A percentile compares a stretch with the other conserved stretches of the same genome.
Conservation (phyloP, 2,113 vertebrate genomes). For the Taxidea taxus region DNA sequence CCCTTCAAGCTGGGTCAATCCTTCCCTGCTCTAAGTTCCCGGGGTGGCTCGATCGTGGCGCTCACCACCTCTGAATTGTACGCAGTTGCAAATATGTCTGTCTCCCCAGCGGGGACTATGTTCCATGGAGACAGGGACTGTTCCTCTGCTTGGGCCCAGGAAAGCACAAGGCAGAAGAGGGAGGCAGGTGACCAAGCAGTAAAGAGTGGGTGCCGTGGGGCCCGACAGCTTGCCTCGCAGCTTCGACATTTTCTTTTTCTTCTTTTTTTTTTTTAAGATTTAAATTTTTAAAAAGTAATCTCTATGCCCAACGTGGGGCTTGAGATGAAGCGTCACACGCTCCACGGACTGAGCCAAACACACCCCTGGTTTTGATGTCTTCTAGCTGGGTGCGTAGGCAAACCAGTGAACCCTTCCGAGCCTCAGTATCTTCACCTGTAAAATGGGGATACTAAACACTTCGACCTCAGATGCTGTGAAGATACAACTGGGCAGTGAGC, state of each 20-base stretch:
- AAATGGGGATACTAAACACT: background rate
- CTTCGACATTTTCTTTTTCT: background rate
- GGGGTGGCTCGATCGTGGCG: accelerated
- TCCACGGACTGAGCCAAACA: background rate
- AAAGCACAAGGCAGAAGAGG: background rate
- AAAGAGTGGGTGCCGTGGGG: background rate
- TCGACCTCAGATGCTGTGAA: background rate
- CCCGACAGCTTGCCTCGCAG: background rate
- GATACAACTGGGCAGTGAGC: background rate
- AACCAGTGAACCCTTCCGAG: background rate
- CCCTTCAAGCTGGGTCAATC: background rate
- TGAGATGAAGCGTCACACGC: background rate
- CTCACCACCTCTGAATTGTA: background rate
- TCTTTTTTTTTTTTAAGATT: background rate
- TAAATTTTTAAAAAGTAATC: background rate
- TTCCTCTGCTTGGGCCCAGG: background rate
- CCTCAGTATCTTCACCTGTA: background rate
- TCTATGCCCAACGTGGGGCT: background rate
- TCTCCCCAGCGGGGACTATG: background rate
- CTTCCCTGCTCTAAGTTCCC: background rate
- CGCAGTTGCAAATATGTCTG: background rate
- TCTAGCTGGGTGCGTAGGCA: background rate
- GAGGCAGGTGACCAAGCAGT: background rate
- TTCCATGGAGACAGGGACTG: background rate
- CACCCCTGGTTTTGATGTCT: background rate